Percentiles rank a stretch among this genome's conserved stretches.
Evolutionary conservation across 2,888 invertebrate genomes (phyloP).

Genomic region (Sphaerophoria taeniata): DNA sequence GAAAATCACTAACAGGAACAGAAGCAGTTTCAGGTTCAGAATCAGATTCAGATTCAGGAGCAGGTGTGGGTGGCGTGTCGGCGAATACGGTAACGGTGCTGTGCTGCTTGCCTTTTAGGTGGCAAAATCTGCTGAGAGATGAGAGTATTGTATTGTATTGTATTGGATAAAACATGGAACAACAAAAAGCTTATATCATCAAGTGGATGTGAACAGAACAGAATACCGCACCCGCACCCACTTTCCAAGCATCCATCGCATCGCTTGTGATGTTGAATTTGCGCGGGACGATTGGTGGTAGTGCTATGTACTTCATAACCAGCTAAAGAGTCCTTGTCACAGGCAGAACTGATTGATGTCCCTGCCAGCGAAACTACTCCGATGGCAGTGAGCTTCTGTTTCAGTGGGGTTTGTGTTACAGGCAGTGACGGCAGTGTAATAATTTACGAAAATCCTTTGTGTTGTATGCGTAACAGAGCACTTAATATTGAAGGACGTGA

Average conservation of each 20-base stretch:
- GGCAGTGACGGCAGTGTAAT: slow-evolving; percentile 56
- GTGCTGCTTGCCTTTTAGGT: slow-evolving; percentile 4
- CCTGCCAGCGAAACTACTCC: slow-evolving; percentile 51
- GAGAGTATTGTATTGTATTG: not conserved
- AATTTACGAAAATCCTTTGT: slow-evolving; percentile 71
- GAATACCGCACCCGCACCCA: slow-evolving; percentile 47
- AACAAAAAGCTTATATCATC: slow-evolving; percentile 69
- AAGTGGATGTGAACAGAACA: slow-evolving; percentile 72
- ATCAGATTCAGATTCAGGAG: no score
- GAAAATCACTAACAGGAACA: slow-evolving; percentile 46
- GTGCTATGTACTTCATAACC: slow-evolving; percentile 36
- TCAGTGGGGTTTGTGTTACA: slow-evolving; percentile 14
- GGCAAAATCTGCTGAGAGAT: slow-evolving; percentile 3
- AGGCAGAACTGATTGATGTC: slow-evolving; percentile 71
- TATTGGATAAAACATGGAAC: no score
- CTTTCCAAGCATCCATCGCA: slow-evolving; percentile 23
- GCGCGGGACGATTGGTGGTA: slow-evolving; percentile 56
- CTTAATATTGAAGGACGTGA: not conserved
- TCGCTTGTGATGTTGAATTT: slow-evolving; percentile 37
- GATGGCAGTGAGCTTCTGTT: slow-evolving; percentile 29
- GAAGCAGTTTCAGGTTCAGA: no score
- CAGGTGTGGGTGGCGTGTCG: slow-evolving; percentile 41
- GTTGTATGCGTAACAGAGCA: slow-evolving; percentile 55
- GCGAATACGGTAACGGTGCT: no score
- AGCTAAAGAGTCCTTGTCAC: slow-evolving; percentile 72